Conservation (phyloP, 1,140 invertebrate genomes). For the Hylaeus anthracinus region DNA sequence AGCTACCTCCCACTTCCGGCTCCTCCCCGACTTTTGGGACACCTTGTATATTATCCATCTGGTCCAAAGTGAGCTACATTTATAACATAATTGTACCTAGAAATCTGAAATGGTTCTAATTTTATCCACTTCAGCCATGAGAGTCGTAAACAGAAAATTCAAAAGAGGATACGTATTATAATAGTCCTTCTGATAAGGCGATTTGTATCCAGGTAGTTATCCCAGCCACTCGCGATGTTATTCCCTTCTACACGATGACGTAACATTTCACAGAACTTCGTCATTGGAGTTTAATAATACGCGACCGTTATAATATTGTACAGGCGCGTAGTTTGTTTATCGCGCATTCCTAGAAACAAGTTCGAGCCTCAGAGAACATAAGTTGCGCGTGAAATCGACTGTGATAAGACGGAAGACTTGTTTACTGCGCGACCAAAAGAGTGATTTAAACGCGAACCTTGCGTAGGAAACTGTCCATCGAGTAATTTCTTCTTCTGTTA, state of each 20-base stretch:
- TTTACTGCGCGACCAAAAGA: no score
- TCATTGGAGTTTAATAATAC: not conserved
- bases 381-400: not conserved
- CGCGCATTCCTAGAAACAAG: not conserved
- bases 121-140: not conserved
- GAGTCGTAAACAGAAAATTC: not conserved
- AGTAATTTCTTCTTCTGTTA: no score
- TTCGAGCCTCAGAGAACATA: not conserved
- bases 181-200: no score
- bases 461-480: no score
- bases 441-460: no score
- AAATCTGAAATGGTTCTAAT: not conserved
- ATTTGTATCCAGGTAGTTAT: not conserved
- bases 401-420: not conserved
- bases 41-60: no score
- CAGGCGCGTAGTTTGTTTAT: not conserved
- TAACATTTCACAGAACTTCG: conserved; percentile 6
- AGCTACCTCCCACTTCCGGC: no score
- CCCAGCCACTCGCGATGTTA: not conserved
- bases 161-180: not conserved
- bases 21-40: no score
- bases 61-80: no score
- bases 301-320: not conserved
- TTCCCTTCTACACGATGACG: conserved; percentile 16
- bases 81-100: no score